Conservation (phyloP, 37 sponge, comb jelly and placozoan genomes). For the Tethya wilhelma region DNA sequence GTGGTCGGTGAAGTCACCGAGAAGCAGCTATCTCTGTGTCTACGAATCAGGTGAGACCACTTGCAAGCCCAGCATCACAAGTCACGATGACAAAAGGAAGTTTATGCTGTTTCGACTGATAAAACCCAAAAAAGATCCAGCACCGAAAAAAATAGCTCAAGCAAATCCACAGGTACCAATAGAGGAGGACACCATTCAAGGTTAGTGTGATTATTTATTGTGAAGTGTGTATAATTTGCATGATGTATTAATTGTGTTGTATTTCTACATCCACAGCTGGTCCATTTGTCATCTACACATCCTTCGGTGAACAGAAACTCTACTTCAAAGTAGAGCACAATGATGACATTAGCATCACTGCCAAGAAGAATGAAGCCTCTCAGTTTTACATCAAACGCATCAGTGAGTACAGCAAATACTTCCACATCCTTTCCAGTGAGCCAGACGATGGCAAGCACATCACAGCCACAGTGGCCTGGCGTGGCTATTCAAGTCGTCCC, state of each 20-base stretch:
- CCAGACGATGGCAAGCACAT: not conserved
- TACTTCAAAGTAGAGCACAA: too few relatives aligned
- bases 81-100: not conserved
- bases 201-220: too few relatives aligned
- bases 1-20: not conserved
- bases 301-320: too few relatives aligned
- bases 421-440: not conserved
- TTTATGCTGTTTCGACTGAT: not conserved
- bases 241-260: too few relatives aligned
- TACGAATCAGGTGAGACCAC: not conserved
- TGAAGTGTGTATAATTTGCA: too few relatives aligned
- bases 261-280: too few relatives aligned
- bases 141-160: too few relatives aligned
- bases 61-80: not conserved
- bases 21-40: not conserved
- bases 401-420: not conserved
- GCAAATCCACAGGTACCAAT: too few relatives aligned
- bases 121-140: not conserved
- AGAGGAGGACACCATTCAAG: too few relatives aligned
- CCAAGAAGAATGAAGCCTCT: not conserved
- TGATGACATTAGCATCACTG: too few relatives aligned
- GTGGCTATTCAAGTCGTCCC: not conserved
- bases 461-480: not conserved
- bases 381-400: not conserved
- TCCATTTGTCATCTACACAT: too few relatives aligned